Conservation (phyloP, 1,140 invertebrate species). For the Heliconius eleuchia region DNA sequence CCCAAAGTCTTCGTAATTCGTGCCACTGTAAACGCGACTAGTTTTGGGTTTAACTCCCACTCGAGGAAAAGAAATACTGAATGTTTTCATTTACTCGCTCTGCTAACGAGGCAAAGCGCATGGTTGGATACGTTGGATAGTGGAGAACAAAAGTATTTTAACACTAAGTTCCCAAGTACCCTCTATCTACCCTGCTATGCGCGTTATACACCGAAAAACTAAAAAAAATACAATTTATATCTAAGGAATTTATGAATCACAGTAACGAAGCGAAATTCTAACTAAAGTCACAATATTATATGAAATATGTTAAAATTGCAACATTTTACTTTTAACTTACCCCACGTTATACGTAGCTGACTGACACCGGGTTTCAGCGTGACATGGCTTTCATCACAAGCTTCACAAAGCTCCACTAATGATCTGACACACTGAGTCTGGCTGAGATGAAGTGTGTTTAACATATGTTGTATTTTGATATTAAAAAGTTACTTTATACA, state of each 20-base stretch:
- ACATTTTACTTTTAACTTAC: neutral
- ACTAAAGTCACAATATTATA: neutral
- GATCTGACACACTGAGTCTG: neutral
- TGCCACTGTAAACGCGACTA: too few relatives aligned
- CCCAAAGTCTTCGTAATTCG: too few relatives aligned
- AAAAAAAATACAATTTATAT: neutral
- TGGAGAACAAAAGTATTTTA: too few relatives aligned
- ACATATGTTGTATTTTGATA: neutral
- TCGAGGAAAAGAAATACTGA: too few relatives aligned
- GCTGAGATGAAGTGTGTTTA: neutral
- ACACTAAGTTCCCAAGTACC: too few relatives aligned
- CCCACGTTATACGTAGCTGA: neutral
- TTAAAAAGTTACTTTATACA: neutral
- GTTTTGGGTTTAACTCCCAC: too few relatives aligned
- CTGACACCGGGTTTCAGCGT: neutral
- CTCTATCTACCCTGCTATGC: too few relatives aligned
- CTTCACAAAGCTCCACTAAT: neutral
- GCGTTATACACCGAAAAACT: too few relatives aligned
- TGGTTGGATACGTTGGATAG: too few relatives aligned
- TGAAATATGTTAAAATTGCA: neutral
- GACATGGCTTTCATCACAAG: slow-evolving; percentile 7
- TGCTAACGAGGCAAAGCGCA: too few relatives aligned
- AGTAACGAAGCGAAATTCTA: neutral
- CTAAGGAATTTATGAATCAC: neutral
- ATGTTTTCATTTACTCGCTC: too few relatives aligned